Evolutionary conservation across 37 sponge, comb jelly and placozoan genomes (phyloP).

Genomic region (Haliclona indistincta): DNA sequence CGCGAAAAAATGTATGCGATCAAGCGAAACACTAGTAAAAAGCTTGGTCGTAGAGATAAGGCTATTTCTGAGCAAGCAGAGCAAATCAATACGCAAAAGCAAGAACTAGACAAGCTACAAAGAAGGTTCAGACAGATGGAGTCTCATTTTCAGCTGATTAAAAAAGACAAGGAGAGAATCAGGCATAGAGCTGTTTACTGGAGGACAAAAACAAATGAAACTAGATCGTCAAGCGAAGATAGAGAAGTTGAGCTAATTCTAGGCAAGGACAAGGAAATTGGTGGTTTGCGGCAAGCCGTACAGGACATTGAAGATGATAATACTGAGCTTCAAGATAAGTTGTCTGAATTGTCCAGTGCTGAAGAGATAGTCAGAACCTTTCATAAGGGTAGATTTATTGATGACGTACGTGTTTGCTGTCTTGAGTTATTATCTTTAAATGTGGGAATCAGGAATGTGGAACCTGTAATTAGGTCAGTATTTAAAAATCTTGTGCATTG

Average conservation of each 20-base stretch:
- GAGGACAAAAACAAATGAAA: not conserved
- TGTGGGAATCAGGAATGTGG: constrained; percentile 29
- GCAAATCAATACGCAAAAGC: not conserved
- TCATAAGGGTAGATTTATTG: constrained; percentile 26
- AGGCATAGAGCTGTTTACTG: constrained; percentile 7
- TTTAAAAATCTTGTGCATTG: constrained; percentile 18
- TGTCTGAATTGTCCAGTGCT: not conserved
- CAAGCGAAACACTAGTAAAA: constrained; percentile 11
- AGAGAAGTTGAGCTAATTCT: not conserved
- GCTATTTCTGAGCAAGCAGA: not conserved
- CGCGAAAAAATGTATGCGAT: not conserved
- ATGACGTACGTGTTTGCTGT: constrained; percentile 24
- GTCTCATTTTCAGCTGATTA: not conserved
- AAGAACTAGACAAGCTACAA: not conserved
- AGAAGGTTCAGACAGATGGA: not conserved
- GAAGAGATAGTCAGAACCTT: constrained; percentile 19
- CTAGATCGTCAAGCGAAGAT: not conserved
- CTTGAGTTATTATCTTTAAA: constrained; percentile 38
- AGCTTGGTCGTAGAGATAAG: constrained; percentile 10
- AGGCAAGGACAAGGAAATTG: not conserved
- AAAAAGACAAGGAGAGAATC: not conserved
- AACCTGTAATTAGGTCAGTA: constrained; percentile 18
- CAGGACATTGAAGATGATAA: not conserved
- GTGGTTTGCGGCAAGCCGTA: not conserved
- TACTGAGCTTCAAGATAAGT: constrained; percentile 8